Evolutionary conservation across 2,888 invertebrate species (phyloP).

Genomic region (Amphipyra tragopoginis): DNA sequence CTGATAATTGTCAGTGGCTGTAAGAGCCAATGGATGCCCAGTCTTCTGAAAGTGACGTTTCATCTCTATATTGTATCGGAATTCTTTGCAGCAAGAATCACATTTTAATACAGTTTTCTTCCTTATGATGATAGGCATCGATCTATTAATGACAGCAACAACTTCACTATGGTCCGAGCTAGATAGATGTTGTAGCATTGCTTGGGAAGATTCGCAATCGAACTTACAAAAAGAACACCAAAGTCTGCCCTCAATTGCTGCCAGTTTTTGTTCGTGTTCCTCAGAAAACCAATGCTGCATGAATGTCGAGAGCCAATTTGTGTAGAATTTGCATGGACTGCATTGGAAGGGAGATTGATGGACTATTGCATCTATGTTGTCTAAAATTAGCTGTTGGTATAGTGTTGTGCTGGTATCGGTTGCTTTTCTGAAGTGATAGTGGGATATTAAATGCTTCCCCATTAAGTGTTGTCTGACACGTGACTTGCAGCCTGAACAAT

Average conservation of each 20-base stretch:
- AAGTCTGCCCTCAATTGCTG: conserved; percentile 89
- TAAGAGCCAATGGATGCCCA: conserved; percentile 85
- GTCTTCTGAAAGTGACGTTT: conserved; percentile 90
- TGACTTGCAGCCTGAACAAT: conserved; percentile 93
- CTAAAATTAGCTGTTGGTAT: conserved; percentile 92
- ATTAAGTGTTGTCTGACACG: conserved; percentile 92
- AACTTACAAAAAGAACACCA: conserved; percentile 94
- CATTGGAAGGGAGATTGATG: conserved; percentile 96
- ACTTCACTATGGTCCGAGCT: conserved; percentile 93
- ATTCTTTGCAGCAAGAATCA: conserved; percentile 91
- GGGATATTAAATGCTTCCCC: conserved; percentile 96
- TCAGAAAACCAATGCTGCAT: conserved; percentile 93
- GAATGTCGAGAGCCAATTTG: conserved; percentile 93
- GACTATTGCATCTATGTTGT: conserved; percentile 94
- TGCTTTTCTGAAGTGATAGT: conserved; percentile 95
- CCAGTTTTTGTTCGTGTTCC: conserved; percentile 88
- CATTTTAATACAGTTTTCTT: conserved; percentile 92
- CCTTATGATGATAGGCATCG: conserved; percentile 94
- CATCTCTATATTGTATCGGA: conserved; percentile 94
- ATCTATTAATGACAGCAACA: conserved; percentile 93
- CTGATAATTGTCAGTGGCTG: conserved; percentile 92
- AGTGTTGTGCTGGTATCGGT: conserved; percentile 89
- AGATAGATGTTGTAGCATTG: conserved; percentile 92
- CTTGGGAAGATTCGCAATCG: conserved; percentile 90
- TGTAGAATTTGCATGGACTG: conserved; percentile 95